phyloP scores from a whole-genome alignment of 2,113 vertebrate genomes.

The Corvus hawaiiensis region DNA sequence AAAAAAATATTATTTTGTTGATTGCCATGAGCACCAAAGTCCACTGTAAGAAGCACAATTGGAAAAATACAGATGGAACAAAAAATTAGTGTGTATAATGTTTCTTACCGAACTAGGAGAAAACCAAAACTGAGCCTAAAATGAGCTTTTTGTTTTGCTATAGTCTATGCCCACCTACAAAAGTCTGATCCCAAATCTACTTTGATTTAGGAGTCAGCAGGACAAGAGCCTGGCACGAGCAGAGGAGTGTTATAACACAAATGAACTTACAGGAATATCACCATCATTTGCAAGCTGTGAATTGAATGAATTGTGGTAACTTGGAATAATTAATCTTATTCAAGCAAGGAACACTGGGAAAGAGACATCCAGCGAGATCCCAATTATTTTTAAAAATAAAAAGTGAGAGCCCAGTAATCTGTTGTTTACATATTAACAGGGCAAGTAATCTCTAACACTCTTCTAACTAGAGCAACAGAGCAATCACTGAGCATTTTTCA shows the following conservation, averaged over 20 bases:
- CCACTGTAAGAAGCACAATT: not conserved
- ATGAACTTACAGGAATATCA: not conserved
- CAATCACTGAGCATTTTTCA: not conserved
- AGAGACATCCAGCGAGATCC: not conserved
- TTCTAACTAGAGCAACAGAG: not conserved
- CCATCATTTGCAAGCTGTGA: not conserved
- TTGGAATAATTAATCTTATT: not conserved
- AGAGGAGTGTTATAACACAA: fast-evolving
- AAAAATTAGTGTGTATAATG: not conserved
- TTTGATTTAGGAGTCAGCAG: not conserved
- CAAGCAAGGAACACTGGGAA: not conserved
- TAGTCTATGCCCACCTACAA: not conserved
- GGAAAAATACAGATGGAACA: not conserved
- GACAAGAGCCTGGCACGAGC: not conserved
- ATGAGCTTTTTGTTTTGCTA: not conserved
- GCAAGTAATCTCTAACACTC: not conserved
- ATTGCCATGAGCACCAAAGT: not conserved
- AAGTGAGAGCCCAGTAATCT: not conserved
- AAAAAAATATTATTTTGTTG: not conserved
- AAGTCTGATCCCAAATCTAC: not conserved
- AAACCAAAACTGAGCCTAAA: not conserved
- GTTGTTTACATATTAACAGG: not conserved
- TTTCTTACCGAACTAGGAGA: not conserved
- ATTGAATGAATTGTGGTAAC: no score
- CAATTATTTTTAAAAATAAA: not conserved